phyloP scores from a whole-genome alignment of 2,797 vertebrate genomes.

The Philypnodon macrostomus region DNA sequence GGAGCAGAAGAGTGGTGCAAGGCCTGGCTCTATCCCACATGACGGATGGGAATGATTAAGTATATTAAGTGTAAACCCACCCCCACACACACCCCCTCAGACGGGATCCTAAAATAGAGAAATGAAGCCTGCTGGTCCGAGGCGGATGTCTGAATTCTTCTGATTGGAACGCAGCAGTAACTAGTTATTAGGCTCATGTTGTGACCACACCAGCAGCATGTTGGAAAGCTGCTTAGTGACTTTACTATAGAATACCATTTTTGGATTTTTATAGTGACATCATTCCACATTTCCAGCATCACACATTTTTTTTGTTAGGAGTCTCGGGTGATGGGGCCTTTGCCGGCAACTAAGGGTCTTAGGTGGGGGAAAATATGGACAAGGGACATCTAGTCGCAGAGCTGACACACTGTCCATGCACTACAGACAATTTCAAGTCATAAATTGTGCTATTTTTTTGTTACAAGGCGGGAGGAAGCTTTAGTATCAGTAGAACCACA shows the following conservation, averaged over 20 bases:
- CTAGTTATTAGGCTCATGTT: conserved; percentile 72
- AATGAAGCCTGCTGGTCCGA: conserved; percentile 40
- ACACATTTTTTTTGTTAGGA: no score
- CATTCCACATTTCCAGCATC: no score
- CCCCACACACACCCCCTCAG: conserved; percentile 39
- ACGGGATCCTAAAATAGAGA: conserved; percentile 68
- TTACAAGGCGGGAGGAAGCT: no score
- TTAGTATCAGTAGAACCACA: no score
- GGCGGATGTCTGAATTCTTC: conserved; percentile 69
- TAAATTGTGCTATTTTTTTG: no score
- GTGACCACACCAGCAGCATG: conserved; percentile 57
- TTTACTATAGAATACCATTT: conserved; percentile 27
- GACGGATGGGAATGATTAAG: conserved; percentile 79
- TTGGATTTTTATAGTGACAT: no score
- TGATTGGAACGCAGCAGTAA: conserved; percentile 64
- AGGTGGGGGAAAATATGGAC: no score
- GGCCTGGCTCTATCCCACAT: conserved; percentile 52
- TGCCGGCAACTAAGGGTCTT: no score
- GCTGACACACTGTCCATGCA: no score
- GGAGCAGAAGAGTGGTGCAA: conserved; percentile 26
- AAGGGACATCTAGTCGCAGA: no score
- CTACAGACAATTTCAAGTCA: no score
- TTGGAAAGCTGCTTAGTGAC: conserved; percentile 34
- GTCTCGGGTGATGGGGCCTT: no score
- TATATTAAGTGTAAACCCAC: conserved; percentile 74